Evolutionary conservation across 2,113 vertebrate genomes (phyloP), one percentile per base, ranked within the genome.

Genomic region (Sebastes schlegelii): DNA sequence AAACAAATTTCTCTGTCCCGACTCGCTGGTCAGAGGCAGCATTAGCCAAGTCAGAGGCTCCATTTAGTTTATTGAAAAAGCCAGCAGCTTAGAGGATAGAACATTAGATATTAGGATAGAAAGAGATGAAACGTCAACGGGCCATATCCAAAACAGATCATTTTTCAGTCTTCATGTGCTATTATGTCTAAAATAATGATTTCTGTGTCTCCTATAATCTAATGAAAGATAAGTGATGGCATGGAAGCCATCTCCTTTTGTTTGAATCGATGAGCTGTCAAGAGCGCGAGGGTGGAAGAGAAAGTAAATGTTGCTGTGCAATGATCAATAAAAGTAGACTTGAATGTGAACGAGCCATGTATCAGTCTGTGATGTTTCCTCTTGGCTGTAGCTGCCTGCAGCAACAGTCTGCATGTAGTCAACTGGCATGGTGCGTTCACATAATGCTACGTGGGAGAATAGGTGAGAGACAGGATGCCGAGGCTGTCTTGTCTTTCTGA

Each of bases 251-350:
- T 88, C 85, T 89, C 75, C 76, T 86, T 64, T 83, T 79, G 81
- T 77, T 83, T 73, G 74, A 88, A 93, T 94, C 89, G 85, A 92
- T 85, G 72, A 85, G 69, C 84, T 88, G 90, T 90, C 90, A 86
- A 42, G 75, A 88, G 84, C 45, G 12, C 13, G 19, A 64, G 80
- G 76, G 58, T 78, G 81, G 86, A 84, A 57, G 63, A 87, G 63
- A 90, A 92, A 91, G 89, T 87, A 86, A 92, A 91, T 89, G 90
- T 88, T 90, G 60, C 86, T 70, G 73, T 87, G 77, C 69, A 57
- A 51, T 85, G 83, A 91, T 92, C 92, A 90, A 94, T 93, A 92
- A 93, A 94, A 77, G 76, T 10, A 55, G 78, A 87, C 76, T 91
- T 91, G 66, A 90, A 88, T 77, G 63, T 78, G 68, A 85, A 73